Percentiles rank a stretch among this genome's conserved stretches.
Evolutionary conservation across 2,797 vertebrate species (phyloP).

Genomic region (Anguilla marmorata): DNA sequence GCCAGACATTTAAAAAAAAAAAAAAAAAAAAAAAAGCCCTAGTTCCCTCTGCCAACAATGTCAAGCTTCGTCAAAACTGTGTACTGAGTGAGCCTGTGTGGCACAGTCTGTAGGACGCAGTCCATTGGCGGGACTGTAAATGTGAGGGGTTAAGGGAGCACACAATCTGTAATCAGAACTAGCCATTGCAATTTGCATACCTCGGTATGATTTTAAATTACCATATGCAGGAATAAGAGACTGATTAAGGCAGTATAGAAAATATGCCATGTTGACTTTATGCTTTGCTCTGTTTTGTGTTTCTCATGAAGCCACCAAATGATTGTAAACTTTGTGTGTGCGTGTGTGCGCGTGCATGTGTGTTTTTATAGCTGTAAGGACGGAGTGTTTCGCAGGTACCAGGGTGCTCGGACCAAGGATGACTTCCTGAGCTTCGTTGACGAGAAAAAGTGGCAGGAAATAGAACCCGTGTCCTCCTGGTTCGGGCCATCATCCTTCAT

Average conservation of each 20-base stretch:
- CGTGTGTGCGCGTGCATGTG: constrained; percentile 5
- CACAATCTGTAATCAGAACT: not conserved
- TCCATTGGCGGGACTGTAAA: not conserved
- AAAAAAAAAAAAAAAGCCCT: too few species aligned
- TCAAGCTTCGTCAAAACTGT: too few species aligned
- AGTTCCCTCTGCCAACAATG: too few species aligned
- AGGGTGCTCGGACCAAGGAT: constrained; percentile 86
- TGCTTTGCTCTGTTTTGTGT: not conserved
- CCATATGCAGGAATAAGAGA: not conserved
- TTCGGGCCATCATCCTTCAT: constrained; percentile 88
- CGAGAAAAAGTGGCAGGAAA: constrained; percentile 87
- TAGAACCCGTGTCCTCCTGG: constrained; percentile 91
- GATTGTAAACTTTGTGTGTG: not conserved
- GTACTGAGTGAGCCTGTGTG: too few species aligned
- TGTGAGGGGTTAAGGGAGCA: not conserved
- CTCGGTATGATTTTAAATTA: not conserved
- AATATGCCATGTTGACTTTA: not conserved
- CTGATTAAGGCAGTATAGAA: not conserved
- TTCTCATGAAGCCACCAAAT: not conserved
- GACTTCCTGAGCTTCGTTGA: constrained; percentile 92
- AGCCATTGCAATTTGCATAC: not conserved
- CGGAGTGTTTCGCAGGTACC: constrained; percentile 89
- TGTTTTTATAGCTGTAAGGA: constrained; percentile 83
- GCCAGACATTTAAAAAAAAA: too few species aligned
- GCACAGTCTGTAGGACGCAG: too few species aligned